Conservation (phyloP, 2,888 invertebrate genomes). For the Melinopterus prodromus region DNA sequence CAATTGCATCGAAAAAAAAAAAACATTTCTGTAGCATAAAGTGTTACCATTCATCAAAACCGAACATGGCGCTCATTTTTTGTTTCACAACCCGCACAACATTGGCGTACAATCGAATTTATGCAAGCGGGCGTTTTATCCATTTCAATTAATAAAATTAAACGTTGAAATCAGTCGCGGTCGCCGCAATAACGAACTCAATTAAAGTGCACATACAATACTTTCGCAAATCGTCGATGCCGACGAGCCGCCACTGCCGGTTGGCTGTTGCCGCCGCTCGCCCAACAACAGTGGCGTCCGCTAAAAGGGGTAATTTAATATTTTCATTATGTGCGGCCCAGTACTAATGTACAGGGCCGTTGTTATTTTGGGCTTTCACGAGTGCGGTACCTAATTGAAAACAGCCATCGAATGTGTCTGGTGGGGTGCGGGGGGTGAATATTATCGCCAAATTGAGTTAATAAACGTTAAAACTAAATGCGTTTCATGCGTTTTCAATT, state of each 20-base stretch:
- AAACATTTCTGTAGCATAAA: too few species aligned
- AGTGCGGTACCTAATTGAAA: constrained; percentile 15
- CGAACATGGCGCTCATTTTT: background rate
- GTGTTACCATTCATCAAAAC: background rate
- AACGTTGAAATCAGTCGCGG: background rate
- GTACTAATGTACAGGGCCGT: background rate
- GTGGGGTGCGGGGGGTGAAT: background rate
- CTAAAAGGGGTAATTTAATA: constrained; percentile 11
- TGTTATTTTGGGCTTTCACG: constrained; percentile 10
- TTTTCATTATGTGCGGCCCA: background rate
- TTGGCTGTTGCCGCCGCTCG: too few species aligned
- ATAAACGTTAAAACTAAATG: constrained; percentile 21
- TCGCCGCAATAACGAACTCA: background rate
- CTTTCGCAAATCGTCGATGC: background rate
- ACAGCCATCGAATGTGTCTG: constrained; percentile 7
- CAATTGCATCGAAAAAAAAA: too few species aligned
- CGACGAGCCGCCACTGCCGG: background rate
- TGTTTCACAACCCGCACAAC: background rate
- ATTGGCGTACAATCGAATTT: background rate
- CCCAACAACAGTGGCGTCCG: background rate
- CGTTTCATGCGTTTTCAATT: constrained; percentile 51
- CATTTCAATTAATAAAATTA: constrained; percentile 4
- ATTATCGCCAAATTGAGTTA: constrained; percentile 19
- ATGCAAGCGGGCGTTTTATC: background rate
- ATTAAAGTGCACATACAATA: background rate